These are phyloP conservation scores for Diacarnus erythraeanus DNA, from an alignment of 37 sponge, comb jelly and placozoan genomes.

Conservation along the genomic window DNA sequence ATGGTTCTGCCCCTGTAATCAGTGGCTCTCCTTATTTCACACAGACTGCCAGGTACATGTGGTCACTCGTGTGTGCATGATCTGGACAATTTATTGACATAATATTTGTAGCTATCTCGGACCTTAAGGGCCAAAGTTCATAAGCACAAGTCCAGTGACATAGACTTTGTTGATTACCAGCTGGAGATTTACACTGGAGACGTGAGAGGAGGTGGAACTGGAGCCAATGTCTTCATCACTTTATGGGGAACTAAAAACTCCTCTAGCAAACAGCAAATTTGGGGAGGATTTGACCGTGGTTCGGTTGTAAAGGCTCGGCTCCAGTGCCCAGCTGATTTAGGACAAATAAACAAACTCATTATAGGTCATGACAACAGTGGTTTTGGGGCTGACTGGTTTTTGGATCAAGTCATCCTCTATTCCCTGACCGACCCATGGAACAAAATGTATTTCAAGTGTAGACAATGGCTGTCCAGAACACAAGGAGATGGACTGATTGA, in stretches of 20 bases:
- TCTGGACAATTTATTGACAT: background rate
- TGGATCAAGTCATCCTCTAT: slow-evolving; percentile 30
- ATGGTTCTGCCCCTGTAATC: slow-evolving; percentile 76
- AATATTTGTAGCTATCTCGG: slow-evolving; percentile 7
- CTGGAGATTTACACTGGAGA: slow-evolving; percentile 41
- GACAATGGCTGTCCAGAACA: slow-evolving; percentile 74
- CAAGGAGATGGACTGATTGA: slow-evolving; percentile 64
- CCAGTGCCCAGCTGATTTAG: slow-evolving; percentile 17
- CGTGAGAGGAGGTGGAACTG: slow-evolving; percentile 80
- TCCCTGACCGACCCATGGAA: background rate
- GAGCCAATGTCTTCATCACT: slow-evolving; percentile 72
- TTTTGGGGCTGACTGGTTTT: slow-evolving; percentile 78
- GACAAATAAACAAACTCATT: slow-evolving; percentile 8
- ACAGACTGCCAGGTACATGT: slow-evolving; percentile 56
- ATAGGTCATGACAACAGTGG: slow-evolving; percentile 85
- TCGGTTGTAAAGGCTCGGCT: slow-evolving; percentile 7
- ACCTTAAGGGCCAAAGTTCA: slow-evolving; percentile 6
- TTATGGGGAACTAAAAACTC: slow-evolving; percentile 52
- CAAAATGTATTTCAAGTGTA: slow-evolving; percentile 47
- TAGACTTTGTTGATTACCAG: background rate
- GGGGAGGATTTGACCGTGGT: slow-evolving; percentile 15
- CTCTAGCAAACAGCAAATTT: slow-evolving; percentile 35
- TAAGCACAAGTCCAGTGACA: background rate
- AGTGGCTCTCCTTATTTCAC: slow-evolving; percentile 74
- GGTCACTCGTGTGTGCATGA: background rate